phyloP scores from a whole-genome alignment of 2,888 invertebrate species.

The Argyresthia goedartella region DNA sequence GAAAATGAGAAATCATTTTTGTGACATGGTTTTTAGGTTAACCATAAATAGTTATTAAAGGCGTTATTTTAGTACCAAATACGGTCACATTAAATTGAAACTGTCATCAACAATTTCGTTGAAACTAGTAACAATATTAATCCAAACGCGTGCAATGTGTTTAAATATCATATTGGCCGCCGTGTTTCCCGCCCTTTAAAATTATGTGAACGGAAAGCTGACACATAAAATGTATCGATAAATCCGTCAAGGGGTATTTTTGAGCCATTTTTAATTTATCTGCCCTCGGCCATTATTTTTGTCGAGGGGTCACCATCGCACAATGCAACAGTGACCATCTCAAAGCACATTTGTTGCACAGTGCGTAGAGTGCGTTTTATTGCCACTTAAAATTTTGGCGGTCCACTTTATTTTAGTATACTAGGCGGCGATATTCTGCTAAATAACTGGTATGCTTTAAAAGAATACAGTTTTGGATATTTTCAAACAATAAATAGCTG shows the following conservation, averaged over 20 bases:
- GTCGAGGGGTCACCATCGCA: slow-evolving; percentile 54
- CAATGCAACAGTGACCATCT: slow-evolving; percentile 6
- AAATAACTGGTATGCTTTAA: too few relatives aligned
- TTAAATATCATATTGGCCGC: background rate
- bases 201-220: slow-evolving; percentile 18
- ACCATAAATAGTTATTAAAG: too few relatives aligned
- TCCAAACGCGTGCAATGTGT: too few relatives aligned
- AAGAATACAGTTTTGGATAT: too few relatives aligned
- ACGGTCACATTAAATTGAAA: too few relatives aligned
- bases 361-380: slow-evolving; percentile 52
- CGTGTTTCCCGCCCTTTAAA: slow-evolving; percentile 21
- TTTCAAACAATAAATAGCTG: too few relatives aligned
- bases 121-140: too few relatives aligned
- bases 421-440: too few relatives aligned
- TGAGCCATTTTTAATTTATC: slow-evolving; percentile 69
- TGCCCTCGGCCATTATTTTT: slow-evolving; percentile 64
- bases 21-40: too few relatives aligned
- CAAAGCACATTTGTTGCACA: slow-evolving; percentile 37
- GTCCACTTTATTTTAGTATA: background rate
- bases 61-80: too few relatives aligned
- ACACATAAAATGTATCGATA: slow-evolving; percentile 28
- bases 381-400: slow-evolving; percentile 34
- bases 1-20: too few relatives aligned
- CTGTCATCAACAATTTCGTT: too few relatives aligned
- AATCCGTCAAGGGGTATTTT: slow-evolving; percentile 63